Base-by-base conservation (phyloP, 2,113 vertebrate species). In the Crocuta crocuta region DNA sequence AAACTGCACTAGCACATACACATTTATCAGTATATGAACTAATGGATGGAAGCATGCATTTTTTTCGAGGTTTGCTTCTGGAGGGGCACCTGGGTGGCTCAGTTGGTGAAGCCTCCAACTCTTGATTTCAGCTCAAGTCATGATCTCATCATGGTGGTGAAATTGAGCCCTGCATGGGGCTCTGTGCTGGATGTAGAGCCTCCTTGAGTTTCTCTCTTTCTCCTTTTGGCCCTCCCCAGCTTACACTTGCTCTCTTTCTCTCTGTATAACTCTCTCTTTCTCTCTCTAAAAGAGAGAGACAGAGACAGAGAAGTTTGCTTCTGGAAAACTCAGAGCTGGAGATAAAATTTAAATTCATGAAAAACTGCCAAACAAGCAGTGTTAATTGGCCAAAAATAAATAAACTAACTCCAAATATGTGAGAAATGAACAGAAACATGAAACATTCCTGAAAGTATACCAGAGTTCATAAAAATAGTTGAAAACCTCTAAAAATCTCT, bases 261-360 rank as follows among this genome's bases (percentile, higher is more conserved):
- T 23, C 7, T 23, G 39, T 39, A 39, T 39, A 39, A 39, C 58
- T 61, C 21, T 61, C 58, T 58, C 19, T 58, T 7, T 50, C 50
- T 58, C 7, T 58, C 55, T 58, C 58, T 21, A 21, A 58, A 58
- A 58, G 58, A 58, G 19, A 23, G 21, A 55, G 53, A 58, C 13
- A 58, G 55, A 58, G 21, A 61, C 19, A 61, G 21, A 31, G 58
- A 66, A 88, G 19, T 63, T 82, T 96, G 58, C 10, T 68, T 96
- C 71, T 95, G 39, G 45, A 95, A 94, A 94, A 95, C 61, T 70
- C 43, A 68, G 28, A 82, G 15, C 76, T 92, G 4, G 28, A 86
- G 13, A 82, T 8, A 97, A 96, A 93, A 94, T 28, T 88, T 61
- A 92, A 98, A 94, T 89, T 93, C 80, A 81, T 73, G 84, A 94